These are phyloP conservation scores for honey bee (Apis mellifera) DNA, from an alignment of 1,140 invertebrate genomes.

Conservation along the genomic window DNA sequence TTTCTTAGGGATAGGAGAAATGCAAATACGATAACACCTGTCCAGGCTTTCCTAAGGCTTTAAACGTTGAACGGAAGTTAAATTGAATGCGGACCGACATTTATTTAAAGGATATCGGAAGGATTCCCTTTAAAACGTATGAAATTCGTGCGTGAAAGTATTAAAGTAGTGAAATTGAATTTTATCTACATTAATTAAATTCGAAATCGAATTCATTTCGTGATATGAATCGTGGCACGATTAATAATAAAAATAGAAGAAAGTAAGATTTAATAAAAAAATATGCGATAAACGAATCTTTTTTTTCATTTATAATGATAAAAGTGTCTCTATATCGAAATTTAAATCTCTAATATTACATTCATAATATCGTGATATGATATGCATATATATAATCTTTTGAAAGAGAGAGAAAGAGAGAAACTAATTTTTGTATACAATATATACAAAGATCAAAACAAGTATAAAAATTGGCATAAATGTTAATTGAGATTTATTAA, in stretches of 20 bases:
- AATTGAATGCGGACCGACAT: constrained; percentile 1
- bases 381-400: background rate
- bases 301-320: background rate
- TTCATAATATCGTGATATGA: background rate
- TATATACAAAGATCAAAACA: too few species aligned
- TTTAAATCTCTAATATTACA: background rate
- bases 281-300: background rate
- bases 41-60: constrained; percentile 16
- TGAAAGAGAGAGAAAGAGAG: too few species aligned
- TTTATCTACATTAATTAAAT: constrained; percentile 8
- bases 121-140: background rate
- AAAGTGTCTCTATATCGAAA: background rate
- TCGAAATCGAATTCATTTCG: background rate
- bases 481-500: too few species aligned
- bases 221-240: background rate
- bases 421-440: too few species aligned
- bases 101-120: background rate
- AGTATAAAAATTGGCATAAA: too few species aligned
- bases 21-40: constrained; percentile 33
- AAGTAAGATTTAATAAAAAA: background rate
- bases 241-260: too few species aligned
- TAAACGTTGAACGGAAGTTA: constrained; percentile 24
- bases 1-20: constrained; percentile 19
- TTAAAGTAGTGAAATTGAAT: background rate
- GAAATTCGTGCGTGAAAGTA: constrained; percentile 5